A percentile compares a stretch with the other conserved stretches of the same genome.
Evolutionary conservation across 1,140 invertebrate species (phyloP).

Genomic region (Calycopis cecrops): DNA sequence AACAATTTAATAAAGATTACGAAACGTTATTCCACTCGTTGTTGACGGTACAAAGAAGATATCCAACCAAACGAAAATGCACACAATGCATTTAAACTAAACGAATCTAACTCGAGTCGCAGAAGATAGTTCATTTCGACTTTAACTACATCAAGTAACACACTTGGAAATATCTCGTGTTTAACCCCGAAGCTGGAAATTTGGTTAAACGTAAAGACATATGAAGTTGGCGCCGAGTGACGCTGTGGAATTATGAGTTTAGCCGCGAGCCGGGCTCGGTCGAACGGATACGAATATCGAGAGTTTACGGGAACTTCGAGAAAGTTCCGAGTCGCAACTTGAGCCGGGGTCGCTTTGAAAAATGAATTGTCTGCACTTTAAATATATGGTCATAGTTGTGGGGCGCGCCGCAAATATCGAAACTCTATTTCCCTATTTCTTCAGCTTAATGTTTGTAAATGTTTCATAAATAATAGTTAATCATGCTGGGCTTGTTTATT

Average conservation of each 20-base stretch:
- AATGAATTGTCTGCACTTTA: slow-evolving; percentile 69
- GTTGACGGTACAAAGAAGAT: no score
- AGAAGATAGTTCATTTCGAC: no score
- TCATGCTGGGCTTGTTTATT: no score
- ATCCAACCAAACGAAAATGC: no score
- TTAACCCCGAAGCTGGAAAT: slow-evolving; percentile 16
- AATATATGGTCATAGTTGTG: slow-evolving; percentile 43
- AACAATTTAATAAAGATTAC: no score
- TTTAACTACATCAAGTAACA: background rate
- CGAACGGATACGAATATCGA: slow-evolving; percentile 59
- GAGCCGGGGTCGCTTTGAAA: slow-evolving; percentile 55
- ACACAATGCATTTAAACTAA: no score
- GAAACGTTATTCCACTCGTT: no score
- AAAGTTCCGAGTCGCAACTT: slow-evolving; percentile 45
- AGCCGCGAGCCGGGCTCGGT: slow-evolving; percentile 41
- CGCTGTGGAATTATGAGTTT: slow-evolving; percentile 52
- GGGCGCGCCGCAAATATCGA: slow-evolving; percentile 7
- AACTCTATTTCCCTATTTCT: slow-evolving; percentile 12
- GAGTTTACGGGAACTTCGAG: slow-evolving; percentile 47
- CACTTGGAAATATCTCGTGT: no score
- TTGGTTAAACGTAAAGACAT: slow-evolving; percentile 28
- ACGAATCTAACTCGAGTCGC: no score
- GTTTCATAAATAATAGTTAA: background rate
- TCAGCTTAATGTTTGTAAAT: no score
- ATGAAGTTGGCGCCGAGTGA: slow-evolving; percentile 32